A percentile compares a stretch with the other conserved stretches of the same genome.
Evolutionary conservation across 2,888 invertebrate genomes (phyloP).

Genomic region (Drosophila mulleri): DNA sequence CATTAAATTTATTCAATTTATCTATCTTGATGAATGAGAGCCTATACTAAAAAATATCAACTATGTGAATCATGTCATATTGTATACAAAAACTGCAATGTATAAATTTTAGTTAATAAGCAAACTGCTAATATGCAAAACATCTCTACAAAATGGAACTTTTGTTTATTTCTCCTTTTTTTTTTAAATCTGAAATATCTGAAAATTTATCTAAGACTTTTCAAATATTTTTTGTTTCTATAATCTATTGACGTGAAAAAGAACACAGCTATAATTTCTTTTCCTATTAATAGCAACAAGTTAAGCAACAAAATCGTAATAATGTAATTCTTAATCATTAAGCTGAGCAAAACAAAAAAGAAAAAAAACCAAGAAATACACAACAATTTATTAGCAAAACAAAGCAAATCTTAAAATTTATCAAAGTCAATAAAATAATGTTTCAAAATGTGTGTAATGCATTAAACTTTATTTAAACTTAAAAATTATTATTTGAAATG

Average conservation of each 20-base stretch:
- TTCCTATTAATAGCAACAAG: slow-evolving; percentile 56
- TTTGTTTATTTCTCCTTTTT: slow-evolving; percentile 24
- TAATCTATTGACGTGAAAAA: slow-evolving; percentile 62
- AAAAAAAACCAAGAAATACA: slow-evolving; percentile 60
- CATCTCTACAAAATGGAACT: slow-evolving; percentile 38
- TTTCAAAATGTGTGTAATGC: slow-evolving; percentile 76
- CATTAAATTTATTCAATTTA: slow-evolving; percentile 27
- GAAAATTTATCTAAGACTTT: slow-evolving; percentile 53
- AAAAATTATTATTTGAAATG: slow-evolving; percentile 68
- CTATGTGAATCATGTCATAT: slow-evolving; percentile 59
- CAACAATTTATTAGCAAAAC: slow-evolving; percentile 70
- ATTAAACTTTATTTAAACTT: slow-evolving; percentile 77
- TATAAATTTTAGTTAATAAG: slow-evolving; percentile 66
- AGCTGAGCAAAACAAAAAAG: slow-evolving; percentile 62
- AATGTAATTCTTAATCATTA: slow-evolving; percentile 65
- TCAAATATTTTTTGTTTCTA: slow-evolving; percentile 40
- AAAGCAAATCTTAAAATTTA: slow-evolving; percentile 64
- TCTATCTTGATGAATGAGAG: slow-evolving; percentile 35
- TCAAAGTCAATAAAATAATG: slow-evolving; percentile 80
- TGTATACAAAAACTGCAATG: slow-evolving; percentile 61
- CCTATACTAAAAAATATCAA: slow-evolving; percentile 37
- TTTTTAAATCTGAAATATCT: slow-evolving; percentile 31
- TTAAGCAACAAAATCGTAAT: slow-evolving; percentile 59
- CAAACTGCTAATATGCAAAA: slow-evolving; percentile 34
- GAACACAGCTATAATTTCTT: slow-evolving; percentile 50